These are phyloP conservation scores for Epinotia ramella DNA, from an alignment of 2,888 invertebrate genomes.

Conservation along the genomic window DNA sequence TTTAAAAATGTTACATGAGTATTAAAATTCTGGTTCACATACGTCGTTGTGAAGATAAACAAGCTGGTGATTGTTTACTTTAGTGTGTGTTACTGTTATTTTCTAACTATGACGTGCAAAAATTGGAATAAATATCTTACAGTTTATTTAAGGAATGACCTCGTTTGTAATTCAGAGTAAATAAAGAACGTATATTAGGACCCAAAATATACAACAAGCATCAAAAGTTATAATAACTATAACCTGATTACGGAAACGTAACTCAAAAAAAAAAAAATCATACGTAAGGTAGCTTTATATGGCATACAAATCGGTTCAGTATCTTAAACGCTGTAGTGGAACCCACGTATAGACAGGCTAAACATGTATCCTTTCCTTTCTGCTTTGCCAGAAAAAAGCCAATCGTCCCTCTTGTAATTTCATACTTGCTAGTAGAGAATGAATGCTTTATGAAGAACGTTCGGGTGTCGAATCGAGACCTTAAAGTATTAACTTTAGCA, in stretches of 20 bases:
- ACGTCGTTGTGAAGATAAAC: background rate
- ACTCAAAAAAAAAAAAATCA: no score
- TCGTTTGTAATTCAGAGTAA: background rate
- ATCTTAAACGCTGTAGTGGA: no score
- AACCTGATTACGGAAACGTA: no score
- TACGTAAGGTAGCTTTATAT: no score
- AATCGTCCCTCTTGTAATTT: no score
- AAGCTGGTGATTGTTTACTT: constrained; percentile 18
- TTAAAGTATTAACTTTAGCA: constrained; percentile 16
- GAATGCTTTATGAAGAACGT: background rate
- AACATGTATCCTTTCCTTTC: no score
- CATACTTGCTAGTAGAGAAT: background rate
- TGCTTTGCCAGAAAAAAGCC: no score
- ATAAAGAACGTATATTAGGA: background rate
- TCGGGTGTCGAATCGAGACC: background rate
- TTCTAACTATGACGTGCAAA: constrained; percentile 30
- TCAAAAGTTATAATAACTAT: no score
- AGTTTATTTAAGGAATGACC: constrained; percentile 7
- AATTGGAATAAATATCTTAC: constrained; percentile 10
- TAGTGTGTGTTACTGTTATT: constrained; percentile 25
- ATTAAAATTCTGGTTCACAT: background rate
- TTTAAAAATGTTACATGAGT: constrained; percentile 1
- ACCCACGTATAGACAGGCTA: no score
- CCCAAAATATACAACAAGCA: background rate
- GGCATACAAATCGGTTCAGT: no score